Conservation (phyloP, 2,113 vertebrate species). For the Callorhinus ursinus region DNA sequence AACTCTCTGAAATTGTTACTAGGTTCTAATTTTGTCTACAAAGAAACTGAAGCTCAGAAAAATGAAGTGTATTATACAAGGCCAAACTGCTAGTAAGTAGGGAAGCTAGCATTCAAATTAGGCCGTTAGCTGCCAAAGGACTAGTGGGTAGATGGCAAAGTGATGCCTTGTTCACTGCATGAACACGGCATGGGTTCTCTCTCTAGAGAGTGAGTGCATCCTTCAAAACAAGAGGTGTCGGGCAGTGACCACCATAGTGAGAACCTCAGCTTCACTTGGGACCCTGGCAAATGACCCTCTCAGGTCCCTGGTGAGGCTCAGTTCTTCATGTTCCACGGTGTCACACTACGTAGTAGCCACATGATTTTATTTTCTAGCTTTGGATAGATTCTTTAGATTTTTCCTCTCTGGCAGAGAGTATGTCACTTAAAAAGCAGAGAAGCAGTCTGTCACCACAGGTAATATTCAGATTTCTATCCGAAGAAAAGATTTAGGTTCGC, state of each 20-base stretch:
- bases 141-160: neutral
- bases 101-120: neutral
- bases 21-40: neutral
- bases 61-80: neutral
- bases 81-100: neutral
- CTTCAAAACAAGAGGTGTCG: neutral
- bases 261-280: neutral
- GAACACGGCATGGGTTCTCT: neutral
- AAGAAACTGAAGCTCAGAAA: neutral
- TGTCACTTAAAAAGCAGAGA: neutral
- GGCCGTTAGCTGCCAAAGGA: neutral
- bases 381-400: neutral
- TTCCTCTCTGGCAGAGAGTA: neutral
- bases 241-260: neutral
- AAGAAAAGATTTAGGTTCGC: neutral
- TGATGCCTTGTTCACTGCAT: neutral
- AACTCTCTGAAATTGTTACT: neutral
- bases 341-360: neutral
- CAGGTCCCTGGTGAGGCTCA: neutral
- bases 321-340: neutral
- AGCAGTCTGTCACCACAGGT: neutral
- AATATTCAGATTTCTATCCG: neutral
- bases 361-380: neutral
- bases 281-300: neutral
- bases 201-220: neutral